Evolutionary conservation across 2,888 invertebrate genomes (phyloP), one percentile per base, ranked within the genome.

Genomic region (Chymomyza caudatula): DNA sequence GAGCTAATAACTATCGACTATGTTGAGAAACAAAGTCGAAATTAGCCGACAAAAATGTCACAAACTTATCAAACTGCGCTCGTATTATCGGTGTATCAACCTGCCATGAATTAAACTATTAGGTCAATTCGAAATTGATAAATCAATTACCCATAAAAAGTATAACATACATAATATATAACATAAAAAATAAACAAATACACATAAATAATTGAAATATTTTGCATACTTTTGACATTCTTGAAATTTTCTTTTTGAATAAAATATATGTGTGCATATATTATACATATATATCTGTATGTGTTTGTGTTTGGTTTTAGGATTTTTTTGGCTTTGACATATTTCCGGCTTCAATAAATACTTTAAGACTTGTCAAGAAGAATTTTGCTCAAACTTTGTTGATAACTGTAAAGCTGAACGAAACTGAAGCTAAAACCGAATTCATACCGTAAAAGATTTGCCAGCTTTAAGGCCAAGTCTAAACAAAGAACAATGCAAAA

Each of bases 131-230:
- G n/a, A n/a, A n/a, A n/a, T n/a, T n/a, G n/a, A n/a, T n/a, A n/a
- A n/a, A n/a, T n/a, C n/a, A n/a, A n/a, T n/a, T n/a, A n/a, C n/a
- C n/a, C n/a, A n/a, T n/a, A n/a, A n/a, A n/a, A n/a, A n/a, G n/a
- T n/a, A n/a, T n/a, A n/a, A n/a, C n/a, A n/a, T n/a, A n/a, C n/a
- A 8, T 56, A n/a, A 17, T 3, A 47, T 29, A 29, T 42, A 13
- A 22, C 42, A 43, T 22, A 37, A 20, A 25, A 57, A 69, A 69
- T 64, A 60, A 59, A 63, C 59, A 63, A 63, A 53, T 47, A 60
- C 20, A 56, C 56, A 57, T 2, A 11, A 2, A 47, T 47, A 47
- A 47, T 8, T 15, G n/a, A 19, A 19, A 15, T 15, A 19, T 51
- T 47, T 44, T 47, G 22, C 22, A 20, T 37, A 20, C 20, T 56